Percentiles rank a stretch among this genome's conserved stretches.
Evolutionary conservation across 2,113 vertebrate species (phyloP).

Genomic region (Aix galericulata): DNA sequence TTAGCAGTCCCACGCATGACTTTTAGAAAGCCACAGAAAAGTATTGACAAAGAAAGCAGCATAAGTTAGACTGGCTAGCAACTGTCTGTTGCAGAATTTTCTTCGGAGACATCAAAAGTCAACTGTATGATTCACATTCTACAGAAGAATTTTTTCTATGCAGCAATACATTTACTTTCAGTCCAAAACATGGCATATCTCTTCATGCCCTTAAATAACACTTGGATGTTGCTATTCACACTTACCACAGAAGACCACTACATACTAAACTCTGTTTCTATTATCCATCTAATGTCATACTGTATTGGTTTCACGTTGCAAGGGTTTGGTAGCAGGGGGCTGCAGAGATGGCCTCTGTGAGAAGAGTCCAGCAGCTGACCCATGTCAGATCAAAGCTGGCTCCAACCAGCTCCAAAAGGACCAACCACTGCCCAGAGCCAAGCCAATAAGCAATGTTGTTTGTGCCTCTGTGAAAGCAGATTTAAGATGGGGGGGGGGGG

Average conservation of each 20-base stretch:
- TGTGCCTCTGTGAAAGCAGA: no score
- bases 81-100: neutral
- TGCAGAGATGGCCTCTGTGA: no score
- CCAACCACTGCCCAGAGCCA: no score
- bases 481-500: no score
- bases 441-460: no score
- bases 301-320: no score
- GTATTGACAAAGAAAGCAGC: neutral
- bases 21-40: neutral
- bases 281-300: neutral
- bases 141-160: neutral
- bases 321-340: no score
- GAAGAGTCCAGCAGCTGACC: no score
- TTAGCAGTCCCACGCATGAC: neutral
- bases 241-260: neutral
- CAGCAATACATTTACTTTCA: neutral
- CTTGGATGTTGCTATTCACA: fast-evolving
- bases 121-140: neutral
- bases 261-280: neutral
- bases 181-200: neutral
- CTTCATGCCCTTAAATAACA: neutral
- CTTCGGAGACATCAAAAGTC: neutral
- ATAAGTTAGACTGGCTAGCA: neutral
- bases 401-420: no score
- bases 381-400: no score